These are phyloP conservation scores for Zhuqinia jingwanae DNA, from an alignment of 2,888 invertebrate species.

Conservation along the genomic window DNA sequence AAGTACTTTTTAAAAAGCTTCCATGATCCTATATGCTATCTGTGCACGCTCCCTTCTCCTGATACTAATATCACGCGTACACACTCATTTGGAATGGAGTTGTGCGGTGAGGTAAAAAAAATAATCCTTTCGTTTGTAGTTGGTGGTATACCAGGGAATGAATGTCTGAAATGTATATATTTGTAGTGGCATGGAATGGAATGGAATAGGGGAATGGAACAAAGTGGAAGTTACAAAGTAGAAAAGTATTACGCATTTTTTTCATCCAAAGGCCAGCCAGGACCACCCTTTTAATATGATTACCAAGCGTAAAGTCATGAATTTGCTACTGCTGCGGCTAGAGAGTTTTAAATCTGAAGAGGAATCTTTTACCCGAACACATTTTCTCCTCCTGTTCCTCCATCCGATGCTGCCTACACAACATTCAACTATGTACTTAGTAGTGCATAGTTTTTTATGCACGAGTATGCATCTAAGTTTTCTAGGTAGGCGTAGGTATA, in stretches of 20 bases:
- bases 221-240: background rate
- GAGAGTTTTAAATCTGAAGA: slow-evolving; percentile 5
- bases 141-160: too few relatives aligned
- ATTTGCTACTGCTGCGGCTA: slow-evolving; percentile 13
- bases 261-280: too few relatives aligned
- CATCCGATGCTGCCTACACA: slow-evolving; percentile 2
- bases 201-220: background rate
- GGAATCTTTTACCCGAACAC: background rate
- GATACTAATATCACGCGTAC: too few relatives aligned
- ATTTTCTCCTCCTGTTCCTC: background rate
- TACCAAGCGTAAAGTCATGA: slow-evolving; percentile 10
- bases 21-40: too few relatives aligned
- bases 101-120: too few relatives aligned
- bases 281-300: slow-evolving; percentile 39
- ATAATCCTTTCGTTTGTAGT: too few relatives aligned
- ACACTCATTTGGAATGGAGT: too few relatives aligned
- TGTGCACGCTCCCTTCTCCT: background rate
- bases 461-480: background rate
- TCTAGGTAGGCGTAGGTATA: background rate
- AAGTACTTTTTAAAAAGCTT: too few relatives aligned
- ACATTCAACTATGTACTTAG: background rate
- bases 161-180: too few relatives aligned
- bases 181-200: background rate
- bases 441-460: too few relatives aligned
- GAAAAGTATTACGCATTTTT: background rate